phyloP scores from a whole-genome alignment of 2,113 vertebrate genomes.

The Periophthalmodon schlosseri region DNA sequence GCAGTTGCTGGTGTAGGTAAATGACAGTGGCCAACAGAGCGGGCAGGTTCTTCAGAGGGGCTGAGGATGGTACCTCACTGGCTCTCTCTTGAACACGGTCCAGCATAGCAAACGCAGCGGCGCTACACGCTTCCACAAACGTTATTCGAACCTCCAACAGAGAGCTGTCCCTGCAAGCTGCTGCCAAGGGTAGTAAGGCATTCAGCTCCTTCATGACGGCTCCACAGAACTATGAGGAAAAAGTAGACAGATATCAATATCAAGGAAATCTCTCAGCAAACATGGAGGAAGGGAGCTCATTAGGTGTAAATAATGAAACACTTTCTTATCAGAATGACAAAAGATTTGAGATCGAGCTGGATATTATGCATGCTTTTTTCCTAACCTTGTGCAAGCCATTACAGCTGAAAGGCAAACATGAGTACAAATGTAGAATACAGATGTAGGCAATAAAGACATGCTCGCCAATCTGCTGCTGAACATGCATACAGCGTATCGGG shows the following conservation, averaged over 20 bases:
- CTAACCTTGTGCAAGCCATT: conserved; percentile 36
- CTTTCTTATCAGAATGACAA: conserved; percentile 48
- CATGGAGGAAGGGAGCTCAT: conserved; percentile 41
- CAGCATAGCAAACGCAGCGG: conserved; percentile 82
- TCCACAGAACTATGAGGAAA: conserved; percentile 86
- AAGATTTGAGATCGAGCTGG: conserved; percentile 27
- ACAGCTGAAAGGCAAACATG: conserved; percentile 47
- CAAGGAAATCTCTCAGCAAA: conserved; percentile 32
- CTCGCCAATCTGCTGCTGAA: conserved; percentile 34
- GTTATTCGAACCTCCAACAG: conserved; percentile 86
- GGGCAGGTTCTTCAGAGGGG: conserved; percentile 81
- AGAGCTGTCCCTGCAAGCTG: conserved; percentile 83
- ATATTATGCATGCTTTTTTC: conserved; percentile 33
- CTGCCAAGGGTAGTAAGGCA: conserved; percentile 86
- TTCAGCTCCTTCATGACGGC: conserved; percentile 88
- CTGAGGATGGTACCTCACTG: conserved; percentile 80
- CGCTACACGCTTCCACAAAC: conserved; percentile 87
- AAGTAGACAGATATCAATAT: conserved; percentile 47
- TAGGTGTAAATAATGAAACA: conserved; percentile 52
- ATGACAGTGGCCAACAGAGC: conserved; percentile 81
- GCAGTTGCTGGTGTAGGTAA: conserved; percentile 81
- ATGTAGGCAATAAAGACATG: conserved; percentile 39
- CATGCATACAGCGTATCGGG: conserved; percentile 51
- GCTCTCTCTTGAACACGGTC: conserved; percentile 82
- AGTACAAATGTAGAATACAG: conserved; percentile 49